Base-by-base conservation (phyloP, 2,888 invertebrate genomes). In the Trichogramma dendrolimi region DNA sequence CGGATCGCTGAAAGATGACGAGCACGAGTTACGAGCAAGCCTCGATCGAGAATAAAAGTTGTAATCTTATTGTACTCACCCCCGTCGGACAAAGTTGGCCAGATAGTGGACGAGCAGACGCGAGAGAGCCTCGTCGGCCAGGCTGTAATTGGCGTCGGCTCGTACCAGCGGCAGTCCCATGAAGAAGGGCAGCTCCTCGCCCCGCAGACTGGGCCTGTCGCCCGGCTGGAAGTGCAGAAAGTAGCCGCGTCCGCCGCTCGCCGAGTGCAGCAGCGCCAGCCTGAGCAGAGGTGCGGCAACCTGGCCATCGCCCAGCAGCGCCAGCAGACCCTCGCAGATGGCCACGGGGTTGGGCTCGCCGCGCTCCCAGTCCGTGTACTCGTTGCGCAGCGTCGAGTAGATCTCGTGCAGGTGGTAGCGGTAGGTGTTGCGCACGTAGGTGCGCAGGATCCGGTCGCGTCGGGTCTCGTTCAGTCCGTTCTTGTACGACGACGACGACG, bases 281-380 rank as follows among this genome's bases (percentile, higher is more conserved):
- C 91, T 83, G 63, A 93, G 87, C 51, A 90, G 80, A 11, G 94
- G 94, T 7, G 96, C 91, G 0, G 92, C 92, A 58, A 92, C 92
- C 70, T 96, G 91, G 0, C 94, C 95, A 77, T 96, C 96, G 73
- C 95, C 93, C 58, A 96, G 82, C 64, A 95, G 88, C 78, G 84
- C 75, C 11, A 77, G 59, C 88, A 92, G 78, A 90, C 95, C 73
- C 92, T 87, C 68, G 92, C 92, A 77, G 89, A 90, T 75, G 90
- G 84, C 67, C 52, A 66, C 47, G 4, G 93, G 91, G 79, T 91
- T 92, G 73, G 92, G 89, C 69, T 92, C 89, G 3, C 92, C 90
- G 71, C 89, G 86, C 80, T 92, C 94, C 96, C 96, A 96, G 80
- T 96, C 95, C 63, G 95, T 96, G 81, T 97, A 97, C 80, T 96